Percentiles rank a stretch among this genome's conserved stretches.
These are phyloP conservation scores for Chrysemys picta DNA, from an alignment of 2,113 vertebrate species.

Conservation along the genomic window DNA sequence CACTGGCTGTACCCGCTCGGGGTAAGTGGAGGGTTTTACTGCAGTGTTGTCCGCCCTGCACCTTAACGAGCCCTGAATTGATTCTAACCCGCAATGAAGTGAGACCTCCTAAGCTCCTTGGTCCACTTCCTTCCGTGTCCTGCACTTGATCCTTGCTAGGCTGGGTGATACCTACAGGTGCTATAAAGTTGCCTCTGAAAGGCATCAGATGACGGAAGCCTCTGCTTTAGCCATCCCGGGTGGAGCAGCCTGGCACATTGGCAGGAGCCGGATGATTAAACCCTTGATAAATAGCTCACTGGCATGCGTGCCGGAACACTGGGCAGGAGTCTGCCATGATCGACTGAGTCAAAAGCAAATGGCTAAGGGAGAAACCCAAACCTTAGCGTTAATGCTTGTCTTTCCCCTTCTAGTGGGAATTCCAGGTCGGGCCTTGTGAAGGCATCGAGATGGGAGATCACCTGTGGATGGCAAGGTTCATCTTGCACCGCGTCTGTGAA, in stretches of 20 bases:
- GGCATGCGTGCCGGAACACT: background rate
- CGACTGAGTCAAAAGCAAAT: background rate
- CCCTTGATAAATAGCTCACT: accelerated
- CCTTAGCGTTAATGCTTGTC: background rate
- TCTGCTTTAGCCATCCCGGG: conserved; percentile 4
- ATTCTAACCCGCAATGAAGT: background rate
- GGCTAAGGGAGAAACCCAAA: background rate
- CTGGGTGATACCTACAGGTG: background rate
- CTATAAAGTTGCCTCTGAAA: accelerated
- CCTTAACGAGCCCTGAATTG: background rate
- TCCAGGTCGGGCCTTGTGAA: conserved; percentile 82
- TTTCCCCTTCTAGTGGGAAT: conserved; percentile 79
- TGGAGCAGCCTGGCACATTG: background rate
- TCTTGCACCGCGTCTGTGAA: conserved; percentile 87
- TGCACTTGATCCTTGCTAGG: accelerated
- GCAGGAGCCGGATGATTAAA: background rate
- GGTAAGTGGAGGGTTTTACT: conserved; percentile 18
- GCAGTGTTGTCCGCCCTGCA: background rate
- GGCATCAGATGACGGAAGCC: background rate
- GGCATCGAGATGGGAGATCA: conserved; percentile 88
- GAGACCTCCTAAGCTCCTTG: background rate
- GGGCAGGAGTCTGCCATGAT: background rate
- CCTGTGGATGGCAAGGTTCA: conserved; percentile 87
- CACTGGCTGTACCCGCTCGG: background rate
- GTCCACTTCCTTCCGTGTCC: background rate